Conservation (phyloP, 92 coral and sea anemone species). For the Porites rus region DNA sequence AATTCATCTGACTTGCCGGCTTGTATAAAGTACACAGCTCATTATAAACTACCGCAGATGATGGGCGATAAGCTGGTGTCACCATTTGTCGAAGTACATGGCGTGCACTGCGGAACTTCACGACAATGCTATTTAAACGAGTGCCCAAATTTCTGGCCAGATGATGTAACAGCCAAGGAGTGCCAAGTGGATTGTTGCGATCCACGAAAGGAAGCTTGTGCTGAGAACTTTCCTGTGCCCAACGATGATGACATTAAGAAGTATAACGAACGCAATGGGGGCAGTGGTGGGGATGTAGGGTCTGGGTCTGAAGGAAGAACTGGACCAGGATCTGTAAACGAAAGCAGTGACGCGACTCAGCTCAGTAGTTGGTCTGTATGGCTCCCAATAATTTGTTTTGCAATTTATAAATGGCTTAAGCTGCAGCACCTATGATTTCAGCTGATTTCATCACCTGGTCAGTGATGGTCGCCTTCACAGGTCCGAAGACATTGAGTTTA, state of each 20-base stretch:
- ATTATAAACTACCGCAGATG: constrained; percentile 9
- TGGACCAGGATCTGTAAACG: no score
- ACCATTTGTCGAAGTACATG: not conserved
- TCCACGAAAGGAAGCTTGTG: not conserved
- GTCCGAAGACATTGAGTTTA: not conserved
- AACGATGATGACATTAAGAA: not conserved
- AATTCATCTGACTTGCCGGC: not conserved
- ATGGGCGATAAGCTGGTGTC: not conserved
- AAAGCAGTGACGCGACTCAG: not conserved
- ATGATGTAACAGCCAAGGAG: not conserved
- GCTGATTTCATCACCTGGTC: not conserved
- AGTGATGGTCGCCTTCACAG: not conserved
- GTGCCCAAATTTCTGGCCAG: constrained; percentile 38
- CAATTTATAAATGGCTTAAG: not conserved
- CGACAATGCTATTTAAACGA: not conserved
- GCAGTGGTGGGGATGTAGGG: not conserved
- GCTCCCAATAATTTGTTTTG: not conserved
- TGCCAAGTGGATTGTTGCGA: constrained; percentile 21
- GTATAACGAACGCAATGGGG: not conserved
- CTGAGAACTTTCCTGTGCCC: constrained; percentile 11
- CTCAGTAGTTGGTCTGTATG: not conserved
- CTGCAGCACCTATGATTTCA: not conserved
- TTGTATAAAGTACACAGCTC: constrained; percentile 2
- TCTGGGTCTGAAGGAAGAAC: not conserved
- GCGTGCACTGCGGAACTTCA: constrained; percentile 18